These are phyloP conservation scores for Gymnoscelis rufifasciata DNA, from an alignment of 2,888 invertebrate genomes.

Conservation along the genomic window DNA sequence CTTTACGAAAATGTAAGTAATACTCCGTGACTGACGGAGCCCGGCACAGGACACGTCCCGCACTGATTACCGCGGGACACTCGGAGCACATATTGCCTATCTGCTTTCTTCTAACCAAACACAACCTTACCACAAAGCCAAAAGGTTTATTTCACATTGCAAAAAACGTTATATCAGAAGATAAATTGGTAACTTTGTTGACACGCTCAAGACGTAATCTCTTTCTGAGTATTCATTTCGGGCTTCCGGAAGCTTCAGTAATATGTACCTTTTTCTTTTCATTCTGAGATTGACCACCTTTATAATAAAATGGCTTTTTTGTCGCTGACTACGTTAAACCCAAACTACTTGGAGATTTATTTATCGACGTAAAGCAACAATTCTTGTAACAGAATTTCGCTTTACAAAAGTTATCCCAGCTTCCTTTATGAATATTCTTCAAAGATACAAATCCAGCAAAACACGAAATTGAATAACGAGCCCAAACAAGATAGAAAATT, in stretches of 20 bases:
- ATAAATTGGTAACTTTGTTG: constrained; percentile 55
- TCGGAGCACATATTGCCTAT: no score
- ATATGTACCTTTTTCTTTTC: constrained; percentile 6
- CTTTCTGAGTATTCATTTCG: constrained; percentile 48
- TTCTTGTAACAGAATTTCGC: background rate
- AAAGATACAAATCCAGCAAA: constrained; percentile 11
- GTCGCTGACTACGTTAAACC: no score
- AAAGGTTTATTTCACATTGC: constrained; percentile 10
- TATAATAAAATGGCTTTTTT: no score
- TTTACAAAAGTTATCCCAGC: background rate
- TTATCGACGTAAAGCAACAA: no score
- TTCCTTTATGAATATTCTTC: constrained; percentile 11
- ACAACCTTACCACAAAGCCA: background rate
- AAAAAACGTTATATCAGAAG: constrained; percentile 37
- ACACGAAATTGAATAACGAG: constrained; percentile 29
- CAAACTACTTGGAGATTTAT: no score
- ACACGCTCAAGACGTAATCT: constrained; percentile 50
- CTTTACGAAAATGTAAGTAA: no score
- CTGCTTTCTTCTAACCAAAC: no score
- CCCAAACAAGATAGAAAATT: constrained; percentile 27
- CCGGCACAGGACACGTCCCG: no score
- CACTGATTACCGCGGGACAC: no score
- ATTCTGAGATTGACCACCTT: no score
- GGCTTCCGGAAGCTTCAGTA: constrained; percentile 27
- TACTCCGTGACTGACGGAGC: no score